Conservation (phyloP, 2,888 invertebrate species). For the Apodemia mormo region DNA sequence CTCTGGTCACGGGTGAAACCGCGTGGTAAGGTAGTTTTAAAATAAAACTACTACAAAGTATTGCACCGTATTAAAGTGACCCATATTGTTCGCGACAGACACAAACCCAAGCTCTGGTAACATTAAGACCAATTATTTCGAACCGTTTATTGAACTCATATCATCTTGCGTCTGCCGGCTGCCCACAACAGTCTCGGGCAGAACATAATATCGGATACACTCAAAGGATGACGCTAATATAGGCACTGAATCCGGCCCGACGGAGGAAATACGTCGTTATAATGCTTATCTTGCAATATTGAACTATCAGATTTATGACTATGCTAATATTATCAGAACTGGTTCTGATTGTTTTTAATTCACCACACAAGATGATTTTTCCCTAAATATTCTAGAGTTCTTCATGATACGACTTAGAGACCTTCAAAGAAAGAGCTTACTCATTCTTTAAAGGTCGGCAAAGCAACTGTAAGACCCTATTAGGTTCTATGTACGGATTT, state of each 20-base stretch:
- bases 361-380: no score
- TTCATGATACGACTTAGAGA: background rate
- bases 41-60: no score
- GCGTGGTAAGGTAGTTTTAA: no score
- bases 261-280: background rate
- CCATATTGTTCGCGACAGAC: background rate
- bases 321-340: background rate
- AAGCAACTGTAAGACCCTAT: no score
- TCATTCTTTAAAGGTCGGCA: no score
- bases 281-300: background rate
- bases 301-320: background rate
- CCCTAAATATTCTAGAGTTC: background rate
- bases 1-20: no score
- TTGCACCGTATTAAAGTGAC: background rate
- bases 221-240: slow-evolving; percentile 12
- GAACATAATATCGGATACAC: background rate
- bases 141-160: slow-evolving; percentile 11
- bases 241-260: background rate
- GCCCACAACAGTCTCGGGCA: slow-evolving; percentile 3
- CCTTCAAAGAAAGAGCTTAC: no score
- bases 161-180: slow-evolving; percentile 7
- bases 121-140: slow-evolving; percentile 6
- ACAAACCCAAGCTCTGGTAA: background rate
- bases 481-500: background rate
- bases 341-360: no score